These are phyloP conservation scores for Camponotus floridanus DNA, from an alignment of 1,140 invertebrate species.

Conservation along the genomic window DNA sequence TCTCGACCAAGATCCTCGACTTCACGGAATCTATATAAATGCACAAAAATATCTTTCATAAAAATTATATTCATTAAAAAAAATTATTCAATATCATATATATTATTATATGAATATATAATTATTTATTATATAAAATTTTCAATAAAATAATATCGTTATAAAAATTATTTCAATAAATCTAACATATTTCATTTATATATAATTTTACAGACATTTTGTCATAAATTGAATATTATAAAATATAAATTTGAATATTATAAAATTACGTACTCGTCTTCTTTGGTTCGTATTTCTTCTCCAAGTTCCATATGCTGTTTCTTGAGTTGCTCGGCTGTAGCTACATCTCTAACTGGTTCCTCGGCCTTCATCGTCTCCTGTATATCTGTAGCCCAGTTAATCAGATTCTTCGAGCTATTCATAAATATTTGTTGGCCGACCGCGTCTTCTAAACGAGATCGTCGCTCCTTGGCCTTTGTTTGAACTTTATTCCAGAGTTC, in stretches of 20 bases:
- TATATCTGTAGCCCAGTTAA: slow-evolving; percentile 92
- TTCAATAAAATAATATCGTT: background rate
- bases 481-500: slow-evolving; percentile 95
- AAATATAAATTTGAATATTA: slow-evolving; percentile 22
- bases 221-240: background rate
- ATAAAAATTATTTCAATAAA: slow-evolving; percentile 12
- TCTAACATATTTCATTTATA: background rate
- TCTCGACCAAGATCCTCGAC: slow-evolving; percentile 92
- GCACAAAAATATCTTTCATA: slow-evolving; percentile 6
- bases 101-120: no score
- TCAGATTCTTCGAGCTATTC: slow-evolving; percentile 92
- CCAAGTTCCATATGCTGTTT: slow-evolving; percentile 97
- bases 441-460: slow-evolving; percentile 94
- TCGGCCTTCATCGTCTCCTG: slow-evolving; percentile 94
- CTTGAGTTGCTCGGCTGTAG: slow-evolving; percentile 95
- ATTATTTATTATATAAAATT: no score
- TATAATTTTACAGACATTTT: background rate
- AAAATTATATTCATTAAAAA: background rate
- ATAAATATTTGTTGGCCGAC: slow-evolving; percentile 98
- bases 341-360: slow-evolving; percentile 94
- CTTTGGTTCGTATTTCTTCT: slow-evolving; percentile 96
- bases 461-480: slow-evolving; percentile 93
- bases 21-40: slow-evolving; percentile 90
- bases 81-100: background rate
- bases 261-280: slow-evolving; percentile 90